Percentiles rank a stretch among this genome's conserved stretches.
These are phyloP conservation scores for Spodoptera litura DNA, from an alignment of 1,140 invertebrate genomes.

Conservation along the genomic window DNA sequence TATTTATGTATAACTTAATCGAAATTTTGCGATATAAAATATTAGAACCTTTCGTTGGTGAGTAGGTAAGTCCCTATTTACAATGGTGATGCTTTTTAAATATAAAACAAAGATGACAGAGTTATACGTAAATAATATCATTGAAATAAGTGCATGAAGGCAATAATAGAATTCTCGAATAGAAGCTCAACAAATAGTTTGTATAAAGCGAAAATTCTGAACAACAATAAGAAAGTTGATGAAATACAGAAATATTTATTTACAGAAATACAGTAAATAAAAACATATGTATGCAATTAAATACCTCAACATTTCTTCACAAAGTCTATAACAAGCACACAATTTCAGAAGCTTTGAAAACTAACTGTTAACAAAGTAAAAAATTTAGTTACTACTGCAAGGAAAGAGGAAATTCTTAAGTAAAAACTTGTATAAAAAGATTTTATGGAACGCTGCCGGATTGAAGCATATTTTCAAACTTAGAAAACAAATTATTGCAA, in stretches of 20 bases:
- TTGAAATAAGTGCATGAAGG: too few species aligned
- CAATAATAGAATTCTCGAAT: too few species aligned
- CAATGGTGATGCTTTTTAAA: too few species aligned
- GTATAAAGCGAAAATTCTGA: too few species aligned
- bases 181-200: too few species aligned
- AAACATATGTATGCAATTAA: constrained; percentile 7
- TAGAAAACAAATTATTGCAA: constrained; percentile 33
- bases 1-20: background rate
- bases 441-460: constrained; percentile 35
- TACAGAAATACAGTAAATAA: background rate
- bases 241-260: too few species aligned
- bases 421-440: constrained; percentile 30
- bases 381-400: constrained; percentile 20
- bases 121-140: too few species aligned
- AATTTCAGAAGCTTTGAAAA: constrained; percentile 27
- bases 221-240: too few species aligned
- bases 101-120: too few species aligned
- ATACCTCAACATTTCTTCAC: background rate
- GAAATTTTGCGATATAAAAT: too few species aligned
- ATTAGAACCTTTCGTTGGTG: too few species aligned
- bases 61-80: too few species aligned
- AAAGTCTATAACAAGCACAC: constrained; percentile 18
- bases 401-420: constrained; percentile 30
- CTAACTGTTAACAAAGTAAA: constrained; percentile 29
- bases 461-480: constrained; percentile 27